Conservation (phyloP, 2,888 invertebrate species). For the Ophion ventricosus region DNA sequence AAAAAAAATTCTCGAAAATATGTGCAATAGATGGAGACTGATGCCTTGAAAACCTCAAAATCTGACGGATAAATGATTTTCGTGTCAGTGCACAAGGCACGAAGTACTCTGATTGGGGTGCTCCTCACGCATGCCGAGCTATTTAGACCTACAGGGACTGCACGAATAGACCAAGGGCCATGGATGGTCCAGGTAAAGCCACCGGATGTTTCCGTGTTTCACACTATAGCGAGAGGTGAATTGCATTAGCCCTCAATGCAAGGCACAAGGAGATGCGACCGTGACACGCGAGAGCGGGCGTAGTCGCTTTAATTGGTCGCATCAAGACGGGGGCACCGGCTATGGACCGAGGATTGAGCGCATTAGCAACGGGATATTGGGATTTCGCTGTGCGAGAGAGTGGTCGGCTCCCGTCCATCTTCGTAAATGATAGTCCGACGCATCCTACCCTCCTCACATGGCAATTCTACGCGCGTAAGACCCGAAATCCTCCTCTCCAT, state of each 20-base stretch:
- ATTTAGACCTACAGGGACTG: background rate
- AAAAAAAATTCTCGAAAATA: no score
- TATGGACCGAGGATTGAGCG: slow-evolving; percentile 44
- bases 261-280: slow-evolving; percentile 9
- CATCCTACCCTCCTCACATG: slow-evolving; percentile 63
- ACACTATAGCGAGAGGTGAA: background rate
- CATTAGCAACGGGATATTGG: slow-evolving; percentile 70
- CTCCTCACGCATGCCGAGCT: background rate
- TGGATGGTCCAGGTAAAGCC: background rate
- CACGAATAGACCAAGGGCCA: slow-evolving; percentile 1
- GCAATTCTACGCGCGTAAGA: slow-evolving; percentile 32
- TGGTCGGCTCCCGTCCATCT: slow-evolving; percentile 64
- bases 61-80: background rate
- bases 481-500: slow-evolving; percentile 12
- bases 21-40: no score
- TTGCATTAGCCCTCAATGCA: slow-evolving; percentile 27
- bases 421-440: slow-evolving; percentile 69
- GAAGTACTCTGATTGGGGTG: background rate
- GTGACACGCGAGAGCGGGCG: slow-evolving; percentile 44
- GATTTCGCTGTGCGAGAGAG: slow-evolving; percentile 56
- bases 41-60: background rate
- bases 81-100: background rate
- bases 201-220: background rate
- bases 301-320: slow-evolving; percentile 64
- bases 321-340: slow-evolving; percentile 52